Evolutionary conservation across 1,140 invertebrate genomes (phyloP), one percentile per base, ranked within the genome.

Genomic region (Sycophaga agraensis): DNA sequence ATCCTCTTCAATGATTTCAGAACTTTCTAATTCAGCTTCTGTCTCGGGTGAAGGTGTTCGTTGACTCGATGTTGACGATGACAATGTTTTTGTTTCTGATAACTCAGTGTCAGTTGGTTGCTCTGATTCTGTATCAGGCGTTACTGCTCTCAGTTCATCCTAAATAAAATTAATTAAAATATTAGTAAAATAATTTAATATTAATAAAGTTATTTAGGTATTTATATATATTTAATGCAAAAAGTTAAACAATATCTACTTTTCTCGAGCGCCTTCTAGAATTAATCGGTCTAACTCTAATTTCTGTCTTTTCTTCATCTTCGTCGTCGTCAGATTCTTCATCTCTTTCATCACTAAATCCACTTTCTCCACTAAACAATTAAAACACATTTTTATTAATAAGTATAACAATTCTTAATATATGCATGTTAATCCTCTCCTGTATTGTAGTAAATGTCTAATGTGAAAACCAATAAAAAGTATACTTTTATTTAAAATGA

Each of bases 301-400:
- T 72, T 31, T 62, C 67, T 19, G 66, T 53, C 0, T 42, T 51
- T 12, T 82, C 82, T 54, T 80, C 80, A 65, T 81, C 75, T 4
- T 78, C 81, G 60, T 88, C 87, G 59, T 86, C 83, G 54, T 86
- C 86, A 1, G 83, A 82, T 56, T 85, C 87, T 12, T 85, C 85
- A 16, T 82, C 82, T 68, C 81, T 81, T 67, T 86, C 86, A 64
- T 91, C 90, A 70, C 89, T 91, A 67, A 90, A 91, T 11, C 90
- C 90, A 77, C 89, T 91, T 74, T 91, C 89, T 17, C 82, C 87
- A 53, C 88, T 90, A 26, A 45, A 53, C 4, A 31, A 31, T 31
- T 6, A 31, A 31, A n/a, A n/a, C n/a, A n/a, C n/a, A n/a, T n/a
- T n/a, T n/a, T n/a, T n/a, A n/a, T n/a, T n/a, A n/a, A n/a, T n/a